phyloP scores from a whole-genome alignment of 2,888 invertebrate species.

The Hemistola chrysoprasaria region DNA sequence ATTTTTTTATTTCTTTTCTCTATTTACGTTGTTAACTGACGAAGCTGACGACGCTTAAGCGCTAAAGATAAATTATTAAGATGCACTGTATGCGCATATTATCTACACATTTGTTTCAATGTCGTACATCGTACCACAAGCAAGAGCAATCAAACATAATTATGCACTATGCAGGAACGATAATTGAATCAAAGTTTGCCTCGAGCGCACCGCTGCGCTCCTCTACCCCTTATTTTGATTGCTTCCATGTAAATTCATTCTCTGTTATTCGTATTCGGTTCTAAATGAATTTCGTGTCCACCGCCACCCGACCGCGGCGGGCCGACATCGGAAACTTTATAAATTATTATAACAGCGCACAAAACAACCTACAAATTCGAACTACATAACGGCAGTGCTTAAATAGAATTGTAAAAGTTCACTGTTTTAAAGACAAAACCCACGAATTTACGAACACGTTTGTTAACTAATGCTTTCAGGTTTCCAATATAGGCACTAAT shows the following conservation, averaged over 20 bases:
- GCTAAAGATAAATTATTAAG: no score
- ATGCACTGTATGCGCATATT: conserved; percentile 19
- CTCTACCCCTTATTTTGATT: conserved; percentile 65
- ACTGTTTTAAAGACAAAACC: conserved; percentile 40
- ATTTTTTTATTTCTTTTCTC: no score
- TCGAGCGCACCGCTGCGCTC: conserved; percentile 47
- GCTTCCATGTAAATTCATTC: conserved; percentile 65
- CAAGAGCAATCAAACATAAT: conserved; percentile 49
- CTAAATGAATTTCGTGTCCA: conserved; percentile 64
- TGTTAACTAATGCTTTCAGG: conserved; percentile 23
- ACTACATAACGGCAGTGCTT: conserved; percentile 50
- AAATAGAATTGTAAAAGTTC: conserved; percentile 62
- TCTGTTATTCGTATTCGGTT: conserved; percentile 58
- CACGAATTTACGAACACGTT: conserved; percentile 34
- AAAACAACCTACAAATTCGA: conserved; percentile 60
- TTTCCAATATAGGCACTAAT: conserved; percentile 18
- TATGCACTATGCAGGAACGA: conserved; percentile 40
- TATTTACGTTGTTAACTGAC: no score
- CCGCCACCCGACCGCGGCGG: conserved; percentile 51
- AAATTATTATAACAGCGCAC: conserved; percentile 63
- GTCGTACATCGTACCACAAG: conserved; percentile 37
- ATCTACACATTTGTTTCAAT: conserved; percentile 30
- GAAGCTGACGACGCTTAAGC: no score
- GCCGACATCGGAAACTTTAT: conserved; percentile 60
- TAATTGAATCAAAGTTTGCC: conserved; percentile 65